Percentiles rank a stretch among this genome's conserved stretches.
Evolutionary conservation across 2,888 invertebrate species (phyloP).

Genomic region (Teleogryllus oceanicus): DNA sequence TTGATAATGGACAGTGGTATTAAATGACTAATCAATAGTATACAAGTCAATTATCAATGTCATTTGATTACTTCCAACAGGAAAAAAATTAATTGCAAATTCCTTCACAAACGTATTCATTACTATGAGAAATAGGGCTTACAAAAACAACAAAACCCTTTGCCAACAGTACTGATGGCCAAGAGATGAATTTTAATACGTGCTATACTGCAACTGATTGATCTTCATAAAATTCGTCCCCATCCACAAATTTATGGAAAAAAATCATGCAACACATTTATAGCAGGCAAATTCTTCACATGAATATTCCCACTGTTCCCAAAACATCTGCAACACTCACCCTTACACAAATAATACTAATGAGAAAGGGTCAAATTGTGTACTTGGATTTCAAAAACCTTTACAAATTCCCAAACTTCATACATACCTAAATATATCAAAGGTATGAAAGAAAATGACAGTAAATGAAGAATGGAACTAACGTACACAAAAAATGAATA

Average conservation of each 20-base stretch:
- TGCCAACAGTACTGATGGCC: neutral
- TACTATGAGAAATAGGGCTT: neutral
- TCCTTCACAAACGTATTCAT: neutral
- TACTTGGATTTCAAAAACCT: neutral
- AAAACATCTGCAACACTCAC: neutral
- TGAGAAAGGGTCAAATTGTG: neutral
- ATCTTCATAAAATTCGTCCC: neutral
- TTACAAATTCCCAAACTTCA: neutral
- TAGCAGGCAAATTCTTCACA: neutral
- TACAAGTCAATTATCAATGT: too few species aligned
- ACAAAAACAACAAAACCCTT: neutral
- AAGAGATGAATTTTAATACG: neutral
- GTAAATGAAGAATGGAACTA: conserved; percentile 7
- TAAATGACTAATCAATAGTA: too few species aligned
- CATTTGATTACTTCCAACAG: too few species aligned
- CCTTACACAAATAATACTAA: neutral
- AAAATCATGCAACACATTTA: neutral
- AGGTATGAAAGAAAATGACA: neutral
- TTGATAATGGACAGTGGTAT: too few species aligned
- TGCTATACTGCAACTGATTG: neutral
- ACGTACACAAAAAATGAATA: neutral
- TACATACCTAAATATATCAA: neutral
- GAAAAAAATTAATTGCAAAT: too few species aligned
- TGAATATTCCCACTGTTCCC: neutral
- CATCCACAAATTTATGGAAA: neutral